Evolutionary conservation across 2,797 vertebrate species (phyloP).

Genomic region (Petrocephalus schoutedeni): DNA sequence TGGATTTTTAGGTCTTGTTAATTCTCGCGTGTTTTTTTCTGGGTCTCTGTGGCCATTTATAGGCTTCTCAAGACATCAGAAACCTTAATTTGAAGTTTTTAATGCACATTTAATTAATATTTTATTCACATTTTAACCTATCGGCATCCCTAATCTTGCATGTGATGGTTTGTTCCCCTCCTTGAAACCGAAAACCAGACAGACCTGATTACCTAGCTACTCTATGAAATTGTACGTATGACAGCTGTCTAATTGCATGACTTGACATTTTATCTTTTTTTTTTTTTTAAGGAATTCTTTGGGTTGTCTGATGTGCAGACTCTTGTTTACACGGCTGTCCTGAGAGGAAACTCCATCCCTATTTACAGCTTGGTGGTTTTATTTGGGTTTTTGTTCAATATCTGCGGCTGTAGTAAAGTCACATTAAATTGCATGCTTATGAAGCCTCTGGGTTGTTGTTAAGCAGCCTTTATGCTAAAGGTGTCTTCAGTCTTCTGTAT

Average conservation of each 20-base stretch:
- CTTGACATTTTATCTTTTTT: not conserved
- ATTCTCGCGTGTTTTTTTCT: not conserved
- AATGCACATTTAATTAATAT: not conserved
- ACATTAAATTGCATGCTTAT: not conserved
- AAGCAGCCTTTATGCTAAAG: not conserved
- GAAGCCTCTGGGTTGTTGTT: not conserved
- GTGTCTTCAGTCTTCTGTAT: not conserved
- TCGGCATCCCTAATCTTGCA: not conserved
- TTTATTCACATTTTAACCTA: not conserved
- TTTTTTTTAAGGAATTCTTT: not conserved
- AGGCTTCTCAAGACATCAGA: not conserved
- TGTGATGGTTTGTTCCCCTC: not conserved
- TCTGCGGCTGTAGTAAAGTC: not conserved
- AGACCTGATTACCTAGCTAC: not conserved
- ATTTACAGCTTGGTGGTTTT: not conserved
- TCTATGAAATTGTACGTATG: not conserved
- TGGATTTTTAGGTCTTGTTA: not conserved
- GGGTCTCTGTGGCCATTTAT: not conserved
- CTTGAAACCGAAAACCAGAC: not conserved
- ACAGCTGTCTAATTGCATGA: not conserved
- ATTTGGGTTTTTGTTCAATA: not conserved
- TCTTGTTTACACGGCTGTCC: not conserved
- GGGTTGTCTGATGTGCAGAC: not conserved
- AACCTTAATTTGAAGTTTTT: not conserved
- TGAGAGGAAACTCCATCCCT: not conserved